These are phyloP conservation scores for Holacanthella duospinosa DNA, from an alignment of 2,888 invertebrate genomes.

Conservation along the genomic window DNA sequence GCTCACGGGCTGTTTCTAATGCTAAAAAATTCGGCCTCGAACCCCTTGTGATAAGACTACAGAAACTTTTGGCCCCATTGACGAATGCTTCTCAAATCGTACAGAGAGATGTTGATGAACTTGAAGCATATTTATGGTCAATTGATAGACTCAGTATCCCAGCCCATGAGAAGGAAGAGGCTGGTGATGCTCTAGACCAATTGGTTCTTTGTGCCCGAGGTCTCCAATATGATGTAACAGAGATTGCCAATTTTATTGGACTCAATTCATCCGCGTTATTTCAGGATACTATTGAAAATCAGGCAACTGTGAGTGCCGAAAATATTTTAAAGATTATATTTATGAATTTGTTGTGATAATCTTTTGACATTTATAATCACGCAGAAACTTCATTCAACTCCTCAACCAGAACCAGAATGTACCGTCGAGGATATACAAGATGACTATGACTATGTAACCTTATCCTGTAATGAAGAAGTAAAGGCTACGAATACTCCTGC, in stretches of 20 bases:
- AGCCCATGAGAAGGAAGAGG: slow-evolving; percentile 39
- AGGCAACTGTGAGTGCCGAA: background rate
- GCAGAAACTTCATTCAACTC: background rate
- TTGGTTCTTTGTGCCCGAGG: slow-evolving; percentile 76
- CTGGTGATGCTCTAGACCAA: slow-evolving; percentile 69
- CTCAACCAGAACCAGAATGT: background rate
- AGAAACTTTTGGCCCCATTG: slow-evolving; percentile 66
- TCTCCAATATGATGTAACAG: slow-evolving; percentile 76
- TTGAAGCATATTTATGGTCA: slow-evolving; percentile 71
- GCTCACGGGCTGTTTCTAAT: slow-evolving; percentile 57
- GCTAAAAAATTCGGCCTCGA: slow-evolving; percentile 50
- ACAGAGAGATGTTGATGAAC: slow-evolving; percentile 60
- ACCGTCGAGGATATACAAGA: slow-evolving; percentile 40
- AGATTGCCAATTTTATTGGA: slow-evolving; percentile 54
- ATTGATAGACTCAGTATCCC: slow-evolving; percentile 50
- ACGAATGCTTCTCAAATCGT: slow-evolving; percentile 69
- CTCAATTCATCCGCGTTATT: slow-evolving; percentile 27
- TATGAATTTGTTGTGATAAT: background rate
- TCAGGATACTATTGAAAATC: background rate
- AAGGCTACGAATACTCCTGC: background rate
- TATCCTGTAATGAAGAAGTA: slow-evolving; percentile 58
- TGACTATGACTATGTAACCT: slow-evolving; percentile 83
- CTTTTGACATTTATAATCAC: background rate
- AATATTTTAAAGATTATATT: background rate
- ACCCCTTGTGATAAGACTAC: slow-evolving; percentile 60